These are phyloP conservation scores for Drosophila anomalata DNA, from an alignment of 2,888 invertebrate species.

Conservation along the genomic window DNA sequence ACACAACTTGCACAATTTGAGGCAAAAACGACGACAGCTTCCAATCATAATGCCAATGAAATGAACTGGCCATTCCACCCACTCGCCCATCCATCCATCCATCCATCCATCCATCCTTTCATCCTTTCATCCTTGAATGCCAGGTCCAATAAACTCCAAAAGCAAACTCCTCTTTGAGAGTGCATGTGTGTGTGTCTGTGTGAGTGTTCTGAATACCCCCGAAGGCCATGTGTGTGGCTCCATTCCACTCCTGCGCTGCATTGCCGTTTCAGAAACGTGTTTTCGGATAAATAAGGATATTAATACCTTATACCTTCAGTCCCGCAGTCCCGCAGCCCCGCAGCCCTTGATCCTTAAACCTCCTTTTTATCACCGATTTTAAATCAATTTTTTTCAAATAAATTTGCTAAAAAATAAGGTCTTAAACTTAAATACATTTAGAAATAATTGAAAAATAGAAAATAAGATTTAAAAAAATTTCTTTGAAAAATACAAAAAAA, in stretches of 20 bases:
- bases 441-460: no score
- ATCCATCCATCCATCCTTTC: neutral
- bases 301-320: neutral
- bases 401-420: no score
- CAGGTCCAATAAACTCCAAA: constrained; percentile 27
- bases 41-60: constrained; percentile 71
- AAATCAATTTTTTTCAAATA: no score
- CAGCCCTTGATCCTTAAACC: no score
- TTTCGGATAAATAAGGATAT: neutral
- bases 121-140: constrained; percentile 15
- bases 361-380: no score
- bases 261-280: neutral
- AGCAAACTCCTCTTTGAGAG: constrained; percentile 7
- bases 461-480: no score
- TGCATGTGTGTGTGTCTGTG: neutral
- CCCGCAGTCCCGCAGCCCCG: no score
- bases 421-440: no score
- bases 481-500: no score
- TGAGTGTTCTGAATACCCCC: constrained; percentile 1
- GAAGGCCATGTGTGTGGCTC: no score
- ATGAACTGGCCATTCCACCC: constrained; percentile 21
- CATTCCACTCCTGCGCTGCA: neutral
- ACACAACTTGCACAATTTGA: constrained; percentile 37
- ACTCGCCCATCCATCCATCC: neutral
- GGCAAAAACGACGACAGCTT: constrained; percentile 44